Evolutionary conservation across 2,888 invertebrate species (phyloP).

Genomic region (Ichneumoninae sp.): DNA sequence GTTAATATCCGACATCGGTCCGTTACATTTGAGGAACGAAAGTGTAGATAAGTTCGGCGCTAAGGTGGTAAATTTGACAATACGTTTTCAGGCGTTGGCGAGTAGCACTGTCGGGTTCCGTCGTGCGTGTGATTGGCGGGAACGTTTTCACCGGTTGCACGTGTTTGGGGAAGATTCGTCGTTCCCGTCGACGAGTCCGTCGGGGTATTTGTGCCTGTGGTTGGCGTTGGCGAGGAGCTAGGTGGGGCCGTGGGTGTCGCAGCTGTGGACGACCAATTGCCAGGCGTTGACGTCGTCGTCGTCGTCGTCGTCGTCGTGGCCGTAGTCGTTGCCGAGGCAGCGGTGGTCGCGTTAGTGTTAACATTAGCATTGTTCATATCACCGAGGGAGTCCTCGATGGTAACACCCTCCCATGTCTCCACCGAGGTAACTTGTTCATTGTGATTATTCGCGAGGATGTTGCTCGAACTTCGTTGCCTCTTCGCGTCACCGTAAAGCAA

Average conservation of each 20-base stretch:
- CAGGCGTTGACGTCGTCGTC: conserved; percentile 15
- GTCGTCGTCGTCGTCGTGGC: conserved; percentile 44
- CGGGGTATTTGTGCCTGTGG: conserved; percentile 23
- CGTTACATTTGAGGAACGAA: conserved; percentile 61
- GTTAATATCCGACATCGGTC: conserved; percentile 57
- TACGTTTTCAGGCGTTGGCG: conserved; percentile 80
- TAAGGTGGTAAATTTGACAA: conserved; percentile 82
- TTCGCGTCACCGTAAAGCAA: conserved; percentile 81
- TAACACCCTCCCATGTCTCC: conserved; percentile 79
- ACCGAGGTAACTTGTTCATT: conserved; percentile 76
- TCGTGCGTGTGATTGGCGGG: conserved; percentile 69
- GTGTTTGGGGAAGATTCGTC: conserved; percentile 68
- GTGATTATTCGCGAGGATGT: conserved; percentile 73
- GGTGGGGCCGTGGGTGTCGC: conserved; percentile 26
- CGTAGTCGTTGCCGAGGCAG: conserved; percentile 42
- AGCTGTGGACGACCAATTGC: conserved; percentile 41
- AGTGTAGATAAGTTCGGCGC: conserved; percentile 71
- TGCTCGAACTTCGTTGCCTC: conserved; percentile 78
- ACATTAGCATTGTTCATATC: conserved; percentile 63
- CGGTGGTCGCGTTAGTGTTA: conserved; percentile 27
- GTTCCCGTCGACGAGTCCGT: conserved; percentile 19
- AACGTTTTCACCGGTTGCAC: conserved; percentile 56
- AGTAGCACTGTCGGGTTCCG: conserved; percentile 72
- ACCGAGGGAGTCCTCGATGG: conserved; percentile 69
- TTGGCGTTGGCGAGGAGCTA: conserved; percentile 44